Evolutionary conservation across 2,797 vertebrate species (phyloP), one percentile per base, ranked within the genome.

Genomic region (Falco biarmicus): DNA sequence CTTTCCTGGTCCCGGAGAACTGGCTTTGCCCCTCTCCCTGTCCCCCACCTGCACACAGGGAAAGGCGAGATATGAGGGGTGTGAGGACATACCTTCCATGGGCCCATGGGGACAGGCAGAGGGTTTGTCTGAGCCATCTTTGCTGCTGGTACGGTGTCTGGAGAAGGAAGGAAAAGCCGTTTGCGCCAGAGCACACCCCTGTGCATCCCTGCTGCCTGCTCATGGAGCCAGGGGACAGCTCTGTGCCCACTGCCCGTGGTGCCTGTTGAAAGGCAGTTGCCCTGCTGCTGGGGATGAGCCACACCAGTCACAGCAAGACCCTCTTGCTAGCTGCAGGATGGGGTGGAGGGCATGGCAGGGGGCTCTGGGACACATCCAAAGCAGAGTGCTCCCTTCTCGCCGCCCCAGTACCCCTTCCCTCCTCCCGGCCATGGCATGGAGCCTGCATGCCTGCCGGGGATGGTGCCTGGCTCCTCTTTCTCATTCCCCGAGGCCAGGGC

Each of bases 71-170:
- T 6, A 61, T 29, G 26, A 31, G 15, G 37, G 15, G 2, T 28
- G 75, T 0, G 1, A 91, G 65, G 66, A 96, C 97, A 0, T 98
- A 99, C 99, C 99, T 99, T 99, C 99, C 99, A 99, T 74, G 99
- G 98, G 97, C 99, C 99, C 97, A 98, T 84, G 93, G 99, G 98
- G 95, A 98, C 99, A 79, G 98, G 96, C 91, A 97, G 97, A 57
- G 99, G 99, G 95, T 99, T 99, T 96, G 98, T 99, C 98, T 99
- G 98, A 98, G 99, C 99, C 99, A 99, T 99, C 97, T 97, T 99
- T 96, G 96, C 96, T 95, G 97, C 96, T 97, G 92, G 98, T 95
- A 96, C 66, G n/a, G 97, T 96, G 96, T 98, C 98, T 98, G 93
- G 39, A 97, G 97, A 91, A 97, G 69, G 96, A 94, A 97, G 90